Conservation (phyloP, 2,797 vertebrate species). For the Enoplosus armatus region DNA sequence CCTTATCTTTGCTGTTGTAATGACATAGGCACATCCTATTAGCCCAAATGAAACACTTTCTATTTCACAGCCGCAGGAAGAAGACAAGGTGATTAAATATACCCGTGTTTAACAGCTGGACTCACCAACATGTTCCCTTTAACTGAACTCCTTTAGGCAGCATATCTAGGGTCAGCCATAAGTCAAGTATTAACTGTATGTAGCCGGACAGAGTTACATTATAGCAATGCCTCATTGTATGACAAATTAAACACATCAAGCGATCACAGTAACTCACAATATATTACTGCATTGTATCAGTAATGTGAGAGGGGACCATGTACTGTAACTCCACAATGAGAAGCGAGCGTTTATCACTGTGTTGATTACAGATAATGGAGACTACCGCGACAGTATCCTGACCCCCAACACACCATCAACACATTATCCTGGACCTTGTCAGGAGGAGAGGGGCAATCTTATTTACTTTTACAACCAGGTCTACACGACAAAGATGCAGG, state of each 20-base stretch:
- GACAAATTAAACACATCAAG: not conserved
- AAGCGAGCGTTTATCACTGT: not conserved
- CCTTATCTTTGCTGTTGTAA: not conserved
- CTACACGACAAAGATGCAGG: slow-evolving; percentile 84
- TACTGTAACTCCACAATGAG: not conserved
- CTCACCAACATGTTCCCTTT: not conserved
- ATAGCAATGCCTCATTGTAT: not conserved
- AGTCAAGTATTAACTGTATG: not conserved
- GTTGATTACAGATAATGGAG: slow-evolving; percentile 40
- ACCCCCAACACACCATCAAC: slow-evolving; percentile 84
- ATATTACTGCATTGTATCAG: not conserved
- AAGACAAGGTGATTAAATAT: not conserved
- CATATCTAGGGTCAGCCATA: not conserved
- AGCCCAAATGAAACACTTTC: not conserved
- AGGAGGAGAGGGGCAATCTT: slow-evolving; percentile 87
- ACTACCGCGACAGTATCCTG: slow-evolving; percentile 80
- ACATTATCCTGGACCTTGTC: slow-evolving; percentile 77
- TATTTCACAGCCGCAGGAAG: too few relatives aligned
- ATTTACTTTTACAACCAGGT: slow-evolving; percentile 89
- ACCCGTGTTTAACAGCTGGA: not conserved
- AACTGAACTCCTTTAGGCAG: not conserved
- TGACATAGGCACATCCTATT: not conserved
- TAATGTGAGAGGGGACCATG: not conserved
- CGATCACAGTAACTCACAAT: not conserved
- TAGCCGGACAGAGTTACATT: not conserved